These are phyloP conservation scores for Fringilla coelebs DNA, from an alignment of 2,797 vertebrate species.

Conservation along the genomic window DNA sequence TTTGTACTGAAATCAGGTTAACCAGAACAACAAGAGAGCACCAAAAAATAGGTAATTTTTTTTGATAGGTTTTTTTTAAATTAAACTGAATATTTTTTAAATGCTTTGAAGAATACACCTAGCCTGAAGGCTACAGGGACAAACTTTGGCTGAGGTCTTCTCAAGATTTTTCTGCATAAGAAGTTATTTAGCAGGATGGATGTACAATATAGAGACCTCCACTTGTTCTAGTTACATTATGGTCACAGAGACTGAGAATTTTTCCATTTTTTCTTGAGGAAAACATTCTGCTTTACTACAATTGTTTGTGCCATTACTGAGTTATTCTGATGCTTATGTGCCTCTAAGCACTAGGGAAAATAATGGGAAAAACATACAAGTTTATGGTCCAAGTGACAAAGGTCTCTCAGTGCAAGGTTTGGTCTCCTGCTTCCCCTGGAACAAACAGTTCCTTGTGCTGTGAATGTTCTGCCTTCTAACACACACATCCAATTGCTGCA, in stretches of 20 bases:
- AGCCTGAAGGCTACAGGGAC: not conserved
- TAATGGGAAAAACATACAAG: not conserved
- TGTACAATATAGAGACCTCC: not conserved
- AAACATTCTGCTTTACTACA: not conserved
- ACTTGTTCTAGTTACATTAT: not conserved
- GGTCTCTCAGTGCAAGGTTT: not conserved
- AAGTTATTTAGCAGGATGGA: not conserved
- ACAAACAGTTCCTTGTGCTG: not conserved
- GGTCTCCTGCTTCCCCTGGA: not conserved
- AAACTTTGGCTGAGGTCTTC: not conserved
- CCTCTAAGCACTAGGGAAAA: not conserved
- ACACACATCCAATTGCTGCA: not conserved
- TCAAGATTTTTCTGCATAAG: not conserved
- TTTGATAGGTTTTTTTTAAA: not conserved
- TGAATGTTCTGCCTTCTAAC: not conserved
- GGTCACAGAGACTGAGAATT: not conserved
- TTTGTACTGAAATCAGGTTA: not conserved
- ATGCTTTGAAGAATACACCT: not conserved
- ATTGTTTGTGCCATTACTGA: not conserved
- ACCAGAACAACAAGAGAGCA: not conserved
- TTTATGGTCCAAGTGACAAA: not conserved
- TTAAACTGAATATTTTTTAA: not conserved
- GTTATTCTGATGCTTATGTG: not conserved
- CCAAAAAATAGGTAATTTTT: not conserved
- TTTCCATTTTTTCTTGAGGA: not conserved